Evolutionary conservation across 2,113 vertebrate genomes (phyloP).

Genomic region (Glaucomys volans): DNA sequence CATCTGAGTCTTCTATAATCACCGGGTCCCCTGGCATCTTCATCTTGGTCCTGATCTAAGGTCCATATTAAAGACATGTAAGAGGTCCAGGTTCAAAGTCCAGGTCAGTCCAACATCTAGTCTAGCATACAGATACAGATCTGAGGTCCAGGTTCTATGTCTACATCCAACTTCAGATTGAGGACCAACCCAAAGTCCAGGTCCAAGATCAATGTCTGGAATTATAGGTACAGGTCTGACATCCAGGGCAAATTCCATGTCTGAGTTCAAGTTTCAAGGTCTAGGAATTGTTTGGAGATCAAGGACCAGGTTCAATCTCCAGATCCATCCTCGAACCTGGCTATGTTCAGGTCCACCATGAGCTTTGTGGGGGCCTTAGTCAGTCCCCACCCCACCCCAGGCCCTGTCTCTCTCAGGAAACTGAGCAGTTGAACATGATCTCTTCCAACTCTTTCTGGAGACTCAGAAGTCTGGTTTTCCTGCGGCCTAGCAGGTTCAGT

Average conservation of each 20-base stretch:
- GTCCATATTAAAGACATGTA: not conserved
- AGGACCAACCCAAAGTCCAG: not conserved
- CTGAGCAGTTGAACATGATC: not conserved
- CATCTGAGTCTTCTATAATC: not conserved
- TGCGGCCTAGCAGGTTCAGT: not conserved
- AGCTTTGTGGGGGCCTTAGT: not conserved
- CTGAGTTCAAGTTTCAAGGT: conserved; percentile 16
- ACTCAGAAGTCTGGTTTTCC: not conserved
- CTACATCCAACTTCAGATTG: not conserved
- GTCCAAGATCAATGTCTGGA: not conserved
- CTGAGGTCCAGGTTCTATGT: not conserved
- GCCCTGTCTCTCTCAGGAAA: conserved; percentile 7
- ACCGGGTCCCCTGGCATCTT: not conserved
- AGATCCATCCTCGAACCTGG: not conserved
- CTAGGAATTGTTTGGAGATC: not conserved
- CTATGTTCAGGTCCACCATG: not conserved
- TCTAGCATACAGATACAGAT: not conserved
- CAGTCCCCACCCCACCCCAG: not conserved
- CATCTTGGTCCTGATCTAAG: not conserved
- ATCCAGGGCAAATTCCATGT: not conserved
- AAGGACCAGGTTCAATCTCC: not conserved
- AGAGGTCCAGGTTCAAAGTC: not conserved
- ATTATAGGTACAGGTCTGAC: not conserved
- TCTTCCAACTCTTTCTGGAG: not conserved
- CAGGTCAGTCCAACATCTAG: not conserved